phyloP scores from a whole-genome alignment of 2,797 vertebrate species.

The Typhlichthys eigenmanni region DNA sequence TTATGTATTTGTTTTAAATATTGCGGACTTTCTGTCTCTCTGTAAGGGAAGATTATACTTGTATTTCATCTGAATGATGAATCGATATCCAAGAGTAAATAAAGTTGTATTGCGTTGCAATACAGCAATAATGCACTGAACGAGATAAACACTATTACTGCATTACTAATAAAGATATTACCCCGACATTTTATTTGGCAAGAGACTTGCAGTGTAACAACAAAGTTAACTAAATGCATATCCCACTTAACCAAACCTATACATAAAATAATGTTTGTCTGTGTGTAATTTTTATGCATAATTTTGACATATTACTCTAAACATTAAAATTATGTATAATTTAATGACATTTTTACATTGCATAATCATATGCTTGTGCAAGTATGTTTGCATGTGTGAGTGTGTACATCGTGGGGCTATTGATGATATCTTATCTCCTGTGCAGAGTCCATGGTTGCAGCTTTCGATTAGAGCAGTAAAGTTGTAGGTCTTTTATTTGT shows the following conservation, averaged over 20 bases:
- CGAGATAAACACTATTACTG: slow-evolving; percentile 33
- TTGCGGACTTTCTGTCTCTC: too few relatives aligned
- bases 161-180: slow-evolving; percentile 18
- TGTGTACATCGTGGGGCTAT: slow-evolving; percentile 36
- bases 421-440: slow-evolving; percentile 78
- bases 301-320: background rate
- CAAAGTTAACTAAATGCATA: background rate
- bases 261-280: background rate
- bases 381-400: slow-evolving; percentile 7
- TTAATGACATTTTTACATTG: slow-evolving; percentile 11
- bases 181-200: slow-evolving; percentile 13
- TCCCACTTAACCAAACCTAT: background rate
- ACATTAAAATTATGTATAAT: background rate
- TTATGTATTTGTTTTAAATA: too few relatives aligned
- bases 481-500: slow-evolving; percentile 12
- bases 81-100: slow-evolving; percentile 25
- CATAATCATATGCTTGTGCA: slow-evolving; percentile 29
- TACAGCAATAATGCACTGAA: background rate
- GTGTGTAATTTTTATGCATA: background rate
- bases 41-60: background rate
- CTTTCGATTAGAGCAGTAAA: slow-evolving; percentile 51
- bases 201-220: background rate
- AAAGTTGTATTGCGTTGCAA: slow-evolving; percentile 14
- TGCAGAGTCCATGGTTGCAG: slow-evolving; percentile 75
- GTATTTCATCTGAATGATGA: too few relatives aligned